Evolutionary conservation across 2,113 vertebrate genomes (phyloP).

Genomic region (Nansenia antarctica): DNA sequence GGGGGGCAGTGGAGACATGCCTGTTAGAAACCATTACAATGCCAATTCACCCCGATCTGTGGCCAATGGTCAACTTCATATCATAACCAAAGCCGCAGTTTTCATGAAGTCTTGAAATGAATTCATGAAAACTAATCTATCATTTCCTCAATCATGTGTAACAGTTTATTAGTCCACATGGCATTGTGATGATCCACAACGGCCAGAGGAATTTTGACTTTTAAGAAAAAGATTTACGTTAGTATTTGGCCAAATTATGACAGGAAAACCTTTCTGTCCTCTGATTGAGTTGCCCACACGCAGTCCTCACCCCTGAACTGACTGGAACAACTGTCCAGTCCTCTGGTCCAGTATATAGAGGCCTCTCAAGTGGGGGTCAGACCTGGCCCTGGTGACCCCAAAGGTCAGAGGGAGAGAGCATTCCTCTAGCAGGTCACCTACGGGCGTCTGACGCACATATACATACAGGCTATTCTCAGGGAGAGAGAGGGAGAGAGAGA

Average conservation of each 20-base stretch:
- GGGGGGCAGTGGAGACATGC: neutral
- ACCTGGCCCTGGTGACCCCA: constrained; percentile 28
- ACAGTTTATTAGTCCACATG: too few species aligned
- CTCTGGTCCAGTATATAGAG: constrained; percentile 6
- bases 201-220: too few species aligned
- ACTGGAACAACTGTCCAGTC: constrained; percentile 59
- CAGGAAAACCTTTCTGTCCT: neutral
- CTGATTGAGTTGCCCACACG: constrained; percentile 10
- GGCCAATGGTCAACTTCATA: neutral
- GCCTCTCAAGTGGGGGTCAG: constrained; percentile 40
- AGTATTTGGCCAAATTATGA: neutral
- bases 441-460: constrained; percentile 42
- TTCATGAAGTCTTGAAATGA: too few species aligned
- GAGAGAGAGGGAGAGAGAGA: constrained; percentile 14
- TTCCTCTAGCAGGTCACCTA: constrained; percentile 47
- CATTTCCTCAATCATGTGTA: too few species aligned
- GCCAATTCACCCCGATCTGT: neutral
- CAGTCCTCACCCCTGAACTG: constrained; percentile 34
- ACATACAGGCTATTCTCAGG: constrained; percentile 56
- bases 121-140: too few species aligned
- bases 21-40: neutral
- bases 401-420: constrained; percentile 61
- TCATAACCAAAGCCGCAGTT: neutral
- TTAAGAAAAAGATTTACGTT: too few species aligned
- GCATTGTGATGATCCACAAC: too few species aligned